Evolutionary conservation across 2,888 invertebrate genomes (phyloP).

Genomic region (Oscheius sp.): DNA sequence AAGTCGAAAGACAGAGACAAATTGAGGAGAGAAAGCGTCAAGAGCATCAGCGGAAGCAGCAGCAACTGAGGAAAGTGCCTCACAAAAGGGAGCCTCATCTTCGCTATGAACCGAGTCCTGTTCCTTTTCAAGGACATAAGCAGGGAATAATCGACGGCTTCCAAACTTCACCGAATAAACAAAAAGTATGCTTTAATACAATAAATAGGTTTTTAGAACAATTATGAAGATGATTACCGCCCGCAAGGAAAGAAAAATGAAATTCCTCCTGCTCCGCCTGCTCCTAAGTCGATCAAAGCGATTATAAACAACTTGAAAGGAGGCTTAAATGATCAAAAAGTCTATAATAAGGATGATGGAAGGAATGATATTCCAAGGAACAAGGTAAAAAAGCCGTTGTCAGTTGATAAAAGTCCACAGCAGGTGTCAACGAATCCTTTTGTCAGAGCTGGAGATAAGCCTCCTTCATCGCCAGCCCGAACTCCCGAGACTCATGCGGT

Average conservation of each 20-base stretch:
- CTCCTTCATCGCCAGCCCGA: constrained; percentile 11
- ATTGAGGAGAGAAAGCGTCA: constrained; percentile 13
- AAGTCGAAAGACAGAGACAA: constrained; percentile 14
- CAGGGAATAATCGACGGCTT: constrained; percentile 32
- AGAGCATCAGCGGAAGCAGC: constrained; percentile 22
- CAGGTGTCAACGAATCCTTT: constrained; percentile 50
- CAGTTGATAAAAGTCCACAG: not conserved
- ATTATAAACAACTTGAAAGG: constrained; percentile 54
- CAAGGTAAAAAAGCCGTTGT: constrained; percentile 10
- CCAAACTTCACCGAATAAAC: constrained; percentile 13
- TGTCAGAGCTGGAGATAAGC: constrained; percentile 33
- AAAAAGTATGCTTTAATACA: not conserved
- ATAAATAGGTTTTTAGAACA: constrained; percentile 1
- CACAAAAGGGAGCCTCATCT: constrained; percentile 28
- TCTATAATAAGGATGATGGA: constrained; percentile 21
- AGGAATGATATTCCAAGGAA: constrained; percentile 25
- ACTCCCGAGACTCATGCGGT: constrained; percentile 27
- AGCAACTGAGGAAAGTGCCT: not conserved
- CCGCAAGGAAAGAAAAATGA: constrained; percentile 9
- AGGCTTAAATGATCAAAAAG: constrained; percentile 4
- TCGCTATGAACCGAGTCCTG: constrained; percentile 24
- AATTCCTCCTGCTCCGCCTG: constrained; percentile 26
- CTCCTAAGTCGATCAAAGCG: constrained; percentile 37
- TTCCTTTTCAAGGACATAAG: constrained; percentile 27
- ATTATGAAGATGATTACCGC: constrained; percentile 21